Conservation (phyloP, 2,888 invertebrate species). For the Drosophila prolongata region DNA sequence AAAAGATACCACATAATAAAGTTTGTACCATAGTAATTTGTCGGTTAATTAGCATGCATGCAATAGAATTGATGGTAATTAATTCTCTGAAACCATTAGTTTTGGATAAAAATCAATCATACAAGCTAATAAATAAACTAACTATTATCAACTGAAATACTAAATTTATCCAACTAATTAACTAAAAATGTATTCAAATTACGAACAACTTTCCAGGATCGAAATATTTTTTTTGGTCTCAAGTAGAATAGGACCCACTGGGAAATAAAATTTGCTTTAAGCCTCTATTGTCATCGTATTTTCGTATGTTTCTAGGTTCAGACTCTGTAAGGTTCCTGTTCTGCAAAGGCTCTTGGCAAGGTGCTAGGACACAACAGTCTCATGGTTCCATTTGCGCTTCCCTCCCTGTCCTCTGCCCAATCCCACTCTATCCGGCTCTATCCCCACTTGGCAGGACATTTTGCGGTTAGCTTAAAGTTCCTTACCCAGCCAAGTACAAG, state of each 20-base stretch:
- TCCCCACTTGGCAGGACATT: constrained; percentile 50
- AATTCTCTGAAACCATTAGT: too few species aligned
- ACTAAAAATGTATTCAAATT: too few species aligned
- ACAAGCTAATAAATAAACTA: too few species aligned
- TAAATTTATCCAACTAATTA: too few species aligned
- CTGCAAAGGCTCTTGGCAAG: constrained; percentile 35
- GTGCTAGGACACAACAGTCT: constrained; percentile 47
- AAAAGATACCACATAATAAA: too few species aligned
- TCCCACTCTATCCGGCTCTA: constrained; percentile 7
- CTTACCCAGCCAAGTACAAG: constrained; percentile 57
- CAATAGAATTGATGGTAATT: too few species aligned
- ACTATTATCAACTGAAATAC: too few species aligned
- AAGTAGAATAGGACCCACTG: not conserved
- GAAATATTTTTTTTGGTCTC: not conserved
- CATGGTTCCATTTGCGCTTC: constrained; percentile 28
- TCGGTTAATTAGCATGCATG: too few species aligned
- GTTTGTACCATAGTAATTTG: too few species aligned
- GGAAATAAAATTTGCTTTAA: not conserved
- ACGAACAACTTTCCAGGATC: not conserved
- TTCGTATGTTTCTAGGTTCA: not conserved
- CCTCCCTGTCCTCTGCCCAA: constrained; percentile 2
- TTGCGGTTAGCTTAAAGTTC: constrained; percentile 69
- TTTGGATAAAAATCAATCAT: too few species aligned
- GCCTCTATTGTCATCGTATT: constrained; percentile 1
- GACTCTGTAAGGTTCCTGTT: not conserved